Percentiles rank a stretch among this genome's conserved stretches.
phyloP scores from a whole-genome alignment of 23 tunicate species.

The Halocynthia roretzi region DNA sequence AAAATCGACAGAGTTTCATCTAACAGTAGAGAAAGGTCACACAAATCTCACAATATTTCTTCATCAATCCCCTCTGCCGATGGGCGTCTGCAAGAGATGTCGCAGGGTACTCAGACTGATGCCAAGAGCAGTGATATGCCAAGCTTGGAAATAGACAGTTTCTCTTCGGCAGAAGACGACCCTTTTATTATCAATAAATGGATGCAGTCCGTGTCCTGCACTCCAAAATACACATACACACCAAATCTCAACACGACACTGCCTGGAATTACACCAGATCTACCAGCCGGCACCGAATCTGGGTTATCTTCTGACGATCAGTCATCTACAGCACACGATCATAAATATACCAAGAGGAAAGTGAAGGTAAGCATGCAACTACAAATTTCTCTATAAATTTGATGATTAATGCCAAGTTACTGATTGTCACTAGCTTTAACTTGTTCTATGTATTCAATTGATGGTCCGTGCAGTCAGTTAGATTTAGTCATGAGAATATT shows the following conservation, averaged over 20 bases:
- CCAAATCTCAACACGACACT: slow-evolving; percentile 4
- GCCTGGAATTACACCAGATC: neutral
- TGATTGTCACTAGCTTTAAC: too few species aligned
- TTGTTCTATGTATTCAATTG: too few species aligned
- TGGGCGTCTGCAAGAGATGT: neutral
- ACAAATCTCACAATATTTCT: neutral
- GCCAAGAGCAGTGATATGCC: neutral
- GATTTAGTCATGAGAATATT: too few species aligned
- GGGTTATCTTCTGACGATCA: neutral
- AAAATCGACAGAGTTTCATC: neutral
- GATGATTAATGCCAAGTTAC: too few species aligned
- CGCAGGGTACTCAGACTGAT: neutral
- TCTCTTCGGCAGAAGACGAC: neutral
- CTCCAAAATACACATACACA: slow-evolving; percentile 4
- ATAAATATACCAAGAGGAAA: slow-evolving; percentile 4
- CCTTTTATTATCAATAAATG: slow-evolving; percentile 4
- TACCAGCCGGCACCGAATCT: neutral
- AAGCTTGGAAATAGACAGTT: neutral
- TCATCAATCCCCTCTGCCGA: neutral
- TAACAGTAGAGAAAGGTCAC: neutral
- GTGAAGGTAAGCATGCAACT: neutral
- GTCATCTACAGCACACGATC: neutral
- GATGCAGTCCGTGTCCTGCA: slow-evolving; percentile 9
- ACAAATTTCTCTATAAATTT: too few species aligned
- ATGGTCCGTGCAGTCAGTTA: too few species aligned